phyloP scores from a whole-genome alignment of 2,113 vertebrate species.

The Tragelaphus scriptus region DNA sequence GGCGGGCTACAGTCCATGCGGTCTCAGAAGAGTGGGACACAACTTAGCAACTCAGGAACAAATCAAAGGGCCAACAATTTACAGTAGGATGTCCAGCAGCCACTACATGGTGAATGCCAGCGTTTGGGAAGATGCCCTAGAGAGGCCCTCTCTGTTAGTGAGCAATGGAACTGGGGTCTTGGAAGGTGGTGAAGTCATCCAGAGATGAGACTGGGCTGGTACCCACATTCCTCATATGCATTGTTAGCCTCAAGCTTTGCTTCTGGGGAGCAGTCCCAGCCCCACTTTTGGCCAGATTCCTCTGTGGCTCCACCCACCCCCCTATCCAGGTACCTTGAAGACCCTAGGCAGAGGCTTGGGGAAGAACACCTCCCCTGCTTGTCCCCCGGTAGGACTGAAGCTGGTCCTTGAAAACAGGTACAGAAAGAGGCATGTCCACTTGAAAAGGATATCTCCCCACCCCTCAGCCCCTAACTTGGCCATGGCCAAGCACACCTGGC shows the following conservation, averaged over 20 bases:
- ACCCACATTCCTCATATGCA: not conserved
- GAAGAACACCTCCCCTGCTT: rapidly evolving
- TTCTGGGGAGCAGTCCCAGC: not conserved
- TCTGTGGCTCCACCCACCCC: not conserved
- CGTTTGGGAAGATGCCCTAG: not conserved
- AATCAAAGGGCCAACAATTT: not conserved
- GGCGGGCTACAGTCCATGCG: not conserved
- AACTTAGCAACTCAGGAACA: not conserved
- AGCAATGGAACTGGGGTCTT: not conserved
- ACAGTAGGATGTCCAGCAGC: not conserved
- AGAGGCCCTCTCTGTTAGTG: not conserved
- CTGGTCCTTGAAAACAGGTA: not conserved
- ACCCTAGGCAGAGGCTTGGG: too few relatives aligned
- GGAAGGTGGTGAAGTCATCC: not conserved
- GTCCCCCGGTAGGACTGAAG: not conserved
- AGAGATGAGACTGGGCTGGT: not conserved
- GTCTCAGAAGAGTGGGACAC: not conserved
- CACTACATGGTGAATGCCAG: not conserved
- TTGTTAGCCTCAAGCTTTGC: not conserved
- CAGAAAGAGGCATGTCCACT: not conserved
- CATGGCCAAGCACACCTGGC: not conserved
- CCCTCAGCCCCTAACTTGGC: not conserved
- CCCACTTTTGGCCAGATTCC: not conserved
- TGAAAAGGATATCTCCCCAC: not conserved
- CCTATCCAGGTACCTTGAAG: not conserved